Conservation (phyloP, 2,888 invertebrate species). For the Drosophila kuntzei region DNA sequence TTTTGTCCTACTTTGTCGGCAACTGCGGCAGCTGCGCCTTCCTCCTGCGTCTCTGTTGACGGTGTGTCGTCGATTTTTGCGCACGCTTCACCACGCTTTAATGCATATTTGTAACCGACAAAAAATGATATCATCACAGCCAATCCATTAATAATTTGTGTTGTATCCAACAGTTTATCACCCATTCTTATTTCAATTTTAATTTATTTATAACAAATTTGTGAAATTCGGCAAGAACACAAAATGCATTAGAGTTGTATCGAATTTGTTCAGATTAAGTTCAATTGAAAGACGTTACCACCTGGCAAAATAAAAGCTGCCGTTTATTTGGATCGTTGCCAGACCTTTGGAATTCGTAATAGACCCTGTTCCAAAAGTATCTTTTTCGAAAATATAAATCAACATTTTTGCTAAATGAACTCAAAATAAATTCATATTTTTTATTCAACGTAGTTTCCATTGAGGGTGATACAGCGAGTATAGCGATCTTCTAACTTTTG, state of each 20-base stretch:
- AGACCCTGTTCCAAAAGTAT: too few relatives aligned
- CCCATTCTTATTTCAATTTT: slow-evolving; percentile 64
- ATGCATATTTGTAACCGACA: slow-evolving; percentile 85
- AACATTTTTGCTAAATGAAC: too few relatives aligned
- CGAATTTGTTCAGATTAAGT: slow-evolving; percentile 1
- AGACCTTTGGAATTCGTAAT: too few relatives aligned
- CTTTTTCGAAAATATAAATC: too few relatives aligned
- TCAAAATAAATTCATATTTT: too few relatives aligned
- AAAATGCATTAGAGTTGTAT: not conserved
- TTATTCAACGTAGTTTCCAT: too few relatives aligned
- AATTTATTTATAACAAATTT: slow-evolving; percentile 20
- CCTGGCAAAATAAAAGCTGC: too few relatives aligned
- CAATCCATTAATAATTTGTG: slow-evolving; percentile 84
- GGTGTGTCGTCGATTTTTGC: slow-evolving; percentile 56
- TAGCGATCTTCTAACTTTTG: too few relatives aligned
- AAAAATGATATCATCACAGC: slow-evolving; percentile 85
- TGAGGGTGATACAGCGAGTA: too few relatives aligned
- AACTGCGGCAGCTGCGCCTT: slow-evolving; percentile 42
- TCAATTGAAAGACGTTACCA: not conserved
- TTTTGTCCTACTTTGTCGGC: slow-evolving; percentile 60
- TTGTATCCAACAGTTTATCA: slow-evolving; percentile 83
- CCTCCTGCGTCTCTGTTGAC: slow-evolving; percentile 34
- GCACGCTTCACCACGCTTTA: slow-evolving; percentile 76
- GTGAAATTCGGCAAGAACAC: slow-evolving; percentile 8
- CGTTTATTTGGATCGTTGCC: too few relatives aligned